Evolutionary conservation across 2,797 vertebrate genomes (phyloP).

Genomic region (Hoplostethus atlanticus): DNA sequence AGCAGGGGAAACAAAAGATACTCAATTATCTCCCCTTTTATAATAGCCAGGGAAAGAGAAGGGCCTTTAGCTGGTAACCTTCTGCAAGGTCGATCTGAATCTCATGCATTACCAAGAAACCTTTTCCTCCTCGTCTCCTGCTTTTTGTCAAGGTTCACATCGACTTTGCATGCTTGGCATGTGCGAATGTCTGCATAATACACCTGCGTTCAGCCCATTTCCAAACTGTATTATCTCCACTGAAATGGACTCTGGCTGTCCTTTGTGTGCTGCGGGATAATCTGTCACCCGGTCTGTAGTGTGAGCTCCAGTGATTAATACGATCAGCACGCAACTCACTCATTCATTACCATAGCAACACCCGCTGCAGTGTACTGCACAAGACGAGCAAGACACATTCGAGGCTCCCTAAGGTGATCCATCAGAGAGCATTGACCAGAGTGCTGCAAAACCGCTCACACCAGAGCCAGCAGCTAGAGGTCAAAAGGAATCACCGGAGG

Average conservation of each 20-base stretch:
- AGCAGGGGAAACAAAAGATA: conserved; percentile 28
- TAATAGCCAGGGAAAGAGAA: conserved; percentile 40
- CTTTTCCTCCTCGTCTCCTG: background rate
- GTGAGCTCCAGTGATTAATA: conserved; percentile 77
- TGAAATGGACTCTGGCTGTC: conserved; percentile 66
- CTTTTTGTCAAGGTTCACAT: conserved; percentile 6
- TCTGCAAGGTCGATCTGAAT: conserved; percentile 41
- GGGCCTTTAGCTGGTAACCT: conserved; percentile 38
- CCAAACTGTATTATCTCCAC: conserved; percentile 61
- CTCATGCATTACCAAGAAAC: background rate
- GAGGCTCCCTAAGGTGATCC: conserved; percentile 74
- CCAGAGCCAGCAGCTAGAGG: conserved; percentile 49
- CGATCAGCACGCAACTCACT: conserved; percentile 59
- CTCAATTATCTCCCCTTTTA: conserved; percentile 48
- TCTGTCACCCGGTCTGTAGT: conserved; percentile 59
- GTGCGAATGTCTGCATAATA: conserved; percentile 16
- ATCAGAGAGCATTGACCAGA: conserved; percentile 78
- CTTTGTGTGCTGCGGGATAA: conserved; percentile 60
- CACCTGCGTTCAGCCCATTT: conserved; percentile 23
- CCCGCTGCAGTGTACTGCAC: conserved; percentile 42
- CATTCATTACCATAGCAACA: conserved; percentile 72
- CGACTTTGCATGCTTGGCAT: conserved; percentile 26
- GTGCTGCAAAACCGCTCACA: conserved; percentile 51
- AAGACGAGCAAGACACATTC: conserved; percentile 60
- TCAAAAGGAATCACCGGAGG: conserved; percentile 51